Percentiles rank a stretch among this genome's conserved stretches.
Evolutionary conservation across 1,140 invertebrate genomes (phyloP).

Genomic region (Leptopilina boulardi): DNA sequence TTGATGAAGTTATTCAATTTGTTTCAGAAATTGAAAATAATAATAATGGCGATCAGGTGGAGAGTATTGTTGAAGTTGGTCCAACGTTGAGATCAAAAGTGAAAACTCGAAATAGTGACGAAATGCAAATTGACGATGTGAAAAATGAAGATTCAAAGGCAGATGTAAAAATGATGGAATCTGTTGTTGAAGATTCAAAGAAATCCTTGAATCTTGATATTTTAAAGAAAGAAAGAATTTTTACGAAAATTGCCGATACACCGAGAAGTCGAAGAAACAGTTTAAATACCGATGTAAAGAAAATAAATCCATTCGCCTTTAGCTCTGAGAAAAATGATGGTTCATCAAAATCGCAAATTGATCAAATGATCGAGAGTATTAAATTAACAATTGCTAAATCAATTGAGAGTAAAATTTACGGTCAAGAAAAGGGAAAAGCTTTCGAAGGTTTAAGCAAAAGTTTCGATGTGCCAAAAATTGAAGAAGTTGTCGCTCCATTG

Average conservation of each 20-base stretch:
- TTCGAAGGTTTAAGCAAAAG: slow-evolving; percentile 63
- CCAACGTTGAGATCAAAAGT: slow-evolving; percentile 72
- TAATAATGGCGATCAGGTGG: slow-evolving; percentile 66
- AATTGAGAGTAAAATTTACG: slow-evolving; percentile 69
- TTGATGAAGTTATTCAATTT: slow-evolving; percentile 68
- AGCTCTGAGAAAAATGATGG: slow-evolving; percentile 61
- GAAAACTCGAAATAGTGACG: slow-evolving; percentile 65
- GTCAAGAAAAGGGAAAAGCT: slow-evolving; percentile 61
- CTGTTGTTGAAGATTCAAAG: slow-evolving; percentile 47
- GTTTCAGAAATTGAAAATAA: slow-evolving; percentile 63
- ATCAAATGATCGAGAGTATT: slow-evolving; percentile 73
- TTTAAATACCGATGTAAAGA: slow-evolving; percentile 71
- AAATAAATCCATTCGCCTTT: slow-evolving; percentile 65
- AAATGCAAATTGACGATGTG: slow-evolving; percentile 53
- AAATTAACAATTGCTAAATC: slow-evolving; percentile 71
- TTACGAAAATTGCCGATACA: slow-evolving; percentile 62
- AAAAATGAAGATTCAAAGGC: slow-evolving; percentile 47
- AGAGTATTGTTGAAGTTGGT: slow-evolving; percentile 59
- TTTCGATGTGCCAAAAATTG: slow-evolving; percentile 69
- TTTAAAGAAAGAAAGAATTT: slow-evolving; percentile 62
- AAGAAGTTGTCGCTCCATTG: slow-evolving; percentile 69
- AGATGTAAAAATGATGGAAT: not conserved
- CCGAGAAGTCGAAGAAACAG: slow-evolving; percentile 67
- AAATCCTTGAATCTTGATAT: slow-evolving; percentile 54
- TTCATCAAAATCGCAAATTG: slow-evolving; percentile 66